Evolutionary conservation across 1,140 invertebrate species (phyloP).

Genomic region (Papilio dardanus): DNA sequence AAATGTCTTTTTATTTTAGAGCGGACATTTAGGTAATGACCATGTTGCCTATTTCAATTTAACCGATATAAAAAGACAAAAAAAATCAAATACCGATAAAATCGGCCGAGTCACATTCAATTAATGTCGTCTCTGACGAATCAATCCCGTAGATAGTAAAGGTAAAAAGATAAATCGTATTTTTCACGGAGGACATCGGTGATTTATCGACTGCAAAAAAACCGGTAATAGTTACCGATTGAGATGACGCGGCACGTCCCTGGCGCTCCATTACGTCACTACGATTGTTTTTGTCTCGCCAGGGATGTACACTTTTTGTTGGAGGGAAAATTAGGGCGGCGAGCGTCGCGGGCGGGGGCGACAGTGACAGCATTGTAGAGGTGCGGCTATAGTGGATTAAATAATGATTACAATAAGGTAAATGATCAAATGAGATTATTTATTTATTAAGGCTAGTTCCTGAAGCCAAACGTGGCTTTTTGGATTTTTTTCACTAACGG

Average conservation of each 20-base stretch:
- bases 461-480: too few species aligned
- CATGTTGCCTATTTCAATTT: background rate
- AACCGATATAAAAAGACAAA: background rate
- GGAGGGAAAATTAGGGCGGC: conserved; percentile 24
- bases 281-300: background rate
- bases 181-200: background rate
- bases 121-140: background rate
- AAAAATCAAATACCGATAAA: background rate
- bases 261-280: conserved; percentile 19
- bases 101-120: conserved; percentile 19
- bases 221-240: conserved; percentile 31
- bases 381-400: background rate
- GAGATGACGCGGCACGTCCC: conserved; percentile 24
- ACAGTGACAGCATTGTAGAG: background rate
- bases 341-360: background rate
- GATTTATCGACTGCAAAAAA: conserved; percentile 23
- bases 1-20: background rate
- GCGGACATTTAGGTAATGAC: background rate
- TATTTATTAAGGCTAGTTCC: too few species aligned
- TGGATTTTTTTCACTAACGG: too few species aligned
- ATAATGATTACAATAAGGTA: background rate
- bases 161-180: conserved; percentile 19
- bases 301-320: conserved; percentile 20
- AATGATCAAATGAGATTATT: background rate
- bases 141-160: background rate